These are phyloP conservation scores for Furcifer pardalis DNA, from an alignment of 2,797 vertebrate species.

Conservation along the genomic window DNA sequence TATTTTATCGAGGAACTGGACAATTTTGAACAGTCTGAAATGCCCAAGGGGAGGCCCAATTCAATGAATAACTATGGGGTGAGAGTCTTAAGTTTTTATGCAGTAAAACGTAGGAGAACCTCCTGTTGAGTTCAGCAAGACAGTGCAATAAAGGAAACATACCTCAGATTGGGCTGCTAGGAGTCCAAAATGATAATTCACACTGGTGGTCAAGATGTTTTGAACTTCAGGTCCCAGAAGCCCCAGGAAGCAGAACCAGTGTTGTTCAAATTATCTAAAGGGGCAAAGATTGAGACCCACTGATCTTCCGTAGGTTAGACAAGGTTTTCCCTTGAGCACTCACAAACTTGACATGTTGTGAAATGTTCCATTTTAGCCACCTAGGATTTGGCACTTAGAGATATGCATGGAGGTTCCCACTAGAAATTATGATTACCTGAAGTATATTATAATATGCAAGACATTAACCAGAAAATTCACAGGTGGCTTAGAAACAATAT, in stretches of 20 bases:
- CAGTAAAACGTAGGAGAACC: not conserved
- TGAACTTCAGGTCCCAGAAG: no score
- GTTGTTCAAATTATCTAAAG: no score
- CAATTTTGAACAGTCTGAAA: constrained; percentile 88
- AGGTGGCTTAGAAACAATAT: no score
- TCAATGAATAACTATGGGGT: constrained; percentile 98
- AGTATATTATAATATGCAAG: not conserved
- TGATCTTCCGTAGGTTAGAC: no score
- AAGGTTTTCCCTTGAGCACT: no score
- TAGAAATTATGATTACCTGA: not conserved
- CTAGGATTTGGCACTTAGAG: not conserved
- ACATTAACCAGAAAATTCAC: not conserved
- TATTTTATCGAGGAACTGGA: constrained; percentile 90
- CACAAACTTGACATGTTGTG: no score
- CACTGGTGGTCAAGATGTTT: no score
- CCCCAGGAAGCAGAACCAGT: no score
- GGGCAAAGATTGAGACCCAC: no score
- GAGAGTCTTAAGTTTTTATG: constrained; percentile 27
- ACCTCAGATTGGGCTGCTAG: not conserved
- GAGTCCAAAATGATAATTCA: not conserved
- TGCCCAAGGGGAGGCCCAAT: constrained; percentile 94
- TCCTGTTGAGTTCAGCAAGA: no score
- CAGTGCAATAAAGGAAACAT: not conserved
- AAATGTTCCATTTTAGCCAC: not conserved
- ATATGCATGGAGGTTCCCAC: not conserved